Conservation (phyloP, 2,113 vertebrate species). For the Casuarius casuarius region DNA sequence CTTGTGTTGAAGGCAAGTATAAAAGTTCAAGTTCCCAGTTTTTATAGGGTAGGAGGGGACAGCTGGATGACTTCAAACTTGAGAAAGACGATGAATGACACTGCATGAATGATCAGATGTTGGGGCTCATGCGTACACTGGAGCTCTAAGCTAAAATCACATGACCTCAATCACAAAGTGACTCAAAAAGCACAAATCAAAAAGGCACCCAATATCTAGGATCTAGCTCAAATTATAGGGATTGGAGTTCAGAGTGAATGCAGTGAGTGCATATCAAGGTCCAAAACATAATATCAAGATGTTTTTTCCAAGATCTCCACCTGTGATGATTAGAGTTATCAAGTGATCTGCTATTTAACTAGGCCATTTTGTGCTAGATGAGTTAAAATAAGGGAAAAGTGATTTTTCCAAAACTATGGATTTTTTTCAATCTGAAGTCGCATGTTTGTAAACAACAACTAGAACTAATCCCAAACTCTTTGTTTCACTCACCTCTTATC, state of each 20-base stretch:
- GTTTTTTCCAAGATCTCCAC: not conserved
- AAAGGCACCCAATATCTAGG: not conserved
- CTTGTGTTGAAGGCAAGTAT: not conserved
- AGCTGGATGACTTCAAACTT: not conserved
- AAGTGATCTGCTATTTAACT: not conserved
- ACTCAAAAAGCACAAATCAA: not conserved
- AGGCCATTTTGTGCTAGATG: not conserved
- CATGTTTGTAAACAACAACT: not conserved
- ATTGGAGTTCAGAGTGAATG: not conserved
- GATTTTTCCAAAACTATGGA: not conserved
- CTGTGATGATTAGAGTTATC: not conserved
- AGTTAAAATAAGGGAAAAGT: not conserved
- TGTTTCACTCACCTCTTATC: not conserved
- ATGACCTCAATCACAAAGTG: not conserved
- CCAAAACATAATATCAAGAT: not conserved
- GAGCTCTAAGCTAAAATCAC: not conserved
- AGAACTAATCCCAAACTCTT: not conserved
- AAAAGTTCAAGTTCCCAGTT: not conserved
- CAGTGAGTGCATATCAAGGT: not conserved
- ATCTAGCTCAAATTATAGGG: not conserved
- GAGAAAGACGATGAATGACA: conserved; percentile 2
- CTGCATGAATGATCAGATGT: not conserved
- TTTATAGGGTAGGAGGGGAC: not conserved
- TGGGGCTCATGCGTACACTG: not conserved
- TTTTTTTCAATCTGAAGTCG: not conserved